These are phyloP conservation scores for Aphelenchoides bicaudatus DNA, from an alignment of 2,888 invertebrate species.

Conservation along the genomic window DNA sequence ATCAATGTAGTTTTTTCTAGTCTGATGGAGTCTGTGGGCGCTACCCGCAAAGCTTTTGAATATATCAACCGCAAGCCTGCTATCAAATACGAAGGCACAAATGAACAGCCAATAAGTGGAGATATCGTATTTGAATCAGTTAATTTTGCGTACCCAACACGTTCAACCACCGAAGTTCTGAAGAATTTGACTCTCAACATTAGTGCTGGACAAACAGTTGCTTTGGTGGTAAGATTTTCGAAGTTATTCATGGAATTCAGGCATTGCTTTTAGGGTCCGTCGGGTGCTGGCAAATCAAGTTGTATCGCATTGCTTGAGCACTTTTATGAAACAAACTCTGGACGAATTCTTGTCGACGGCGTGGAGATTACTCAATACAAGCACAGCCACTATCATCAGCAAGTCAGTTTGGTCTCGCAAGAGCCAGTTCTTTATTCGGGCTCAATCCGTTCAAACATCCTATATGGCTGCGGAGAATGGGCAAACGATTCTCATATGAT, in stretches of 20 bases:
- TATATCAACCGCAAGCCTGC: conserved; percentile 61
- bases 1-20: conserved; percentile 62
- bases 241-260: no score
- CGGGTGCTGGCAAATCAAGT: conserved; percentile 62
- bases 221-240: no score
- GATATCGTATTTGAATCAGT: neutral
- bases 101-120: neutral
- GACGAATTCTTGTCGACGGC: conserved; percentile 62
- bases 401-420: conserved; percentile 31
- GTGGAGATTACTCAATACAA: conserved; percentile 59
- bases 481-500: conserved; percentile 29
- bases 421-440: conserved; percentile 55
- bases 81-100: conserved; percentile 41
- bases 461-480: conserved; percentile 38
- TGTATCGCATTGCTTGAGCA: conserved; percentile 63
- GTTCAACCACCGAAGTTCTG: conserved; percentile 1
- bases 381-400: conserved; percentile 62
- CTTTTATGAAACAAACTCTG: conserved; percentile 62
- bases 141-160: conserved; percentile 3
- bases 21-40: conserved; percentile 63
- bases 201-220: conserved; percentile 16
- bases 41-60: conserved; percentile 61
- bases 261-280: no score
- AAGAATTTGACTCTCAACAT: conserved; percentile 8
- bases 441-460: conserved; percentile 49